Evolutionary conservation across 2,113 vertebrate genomes (phyloP).

Genomic region (Coptodon bakossiorum): DNA sequence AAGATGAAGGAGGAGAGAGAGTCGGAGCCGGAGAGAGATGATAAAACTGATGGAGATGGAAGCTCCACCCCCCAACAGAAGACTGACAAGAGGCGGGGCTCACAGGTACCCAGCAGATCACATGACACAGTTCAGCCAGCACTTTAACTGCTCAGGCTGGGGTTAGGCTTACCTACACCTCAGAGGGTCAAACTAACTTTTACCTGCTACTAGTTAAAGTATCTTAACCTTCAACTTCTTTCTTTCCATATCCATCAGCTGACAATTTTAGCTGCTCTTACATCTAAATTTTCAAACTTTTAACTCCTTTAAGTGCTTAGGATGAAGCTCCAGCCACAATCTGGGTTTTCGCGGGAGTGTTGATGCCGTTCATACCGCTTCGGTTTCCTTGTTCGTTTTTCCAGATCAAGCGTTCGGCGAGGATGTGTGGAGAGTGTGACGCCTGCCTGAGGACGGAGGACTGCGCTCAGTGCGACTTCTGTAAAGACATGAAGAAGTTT

Average conservation of each 20-base stretch:
- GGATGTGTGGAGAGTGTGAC: constrained; percentile 92
- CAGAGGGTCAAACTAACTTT: neutral
- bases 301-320: neutral
- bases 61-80: constrained; percentile 41
- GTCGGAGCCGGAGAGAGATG: constrained; percentile 55
- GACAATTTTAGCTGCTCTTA: neutral
- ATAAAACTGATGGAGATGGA: constrained; percentile 36
- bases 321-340: neutral
- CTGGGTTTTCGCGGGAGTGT: fast-evolving
- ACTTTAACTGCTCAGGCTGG: neutral
- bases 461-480: constrained; percentile 91
- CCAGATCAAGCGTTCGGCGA: constrained; percentile 85
- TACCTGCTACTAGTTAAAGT: neutral
- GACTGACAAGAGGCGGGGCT: constrained; percentile 61
- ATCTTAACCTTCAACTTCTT: neutral
- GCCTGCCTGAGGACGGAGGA: constrained; percentile 88
- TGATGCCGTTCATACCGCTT: neutral
- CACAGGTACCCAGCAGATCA: constrained; percentile 45
- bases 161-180: neutral
- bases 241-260: fast-evolving
- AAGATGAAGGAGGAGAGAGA: constrained; percentile 70
- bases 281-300: fast-evolving
- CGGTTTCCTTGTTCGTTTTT: neutral
- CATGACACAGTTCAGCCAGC: neutral
- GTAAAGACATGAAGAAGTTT: constrained; percentile 97